Percentiles rank a stretch among this genome's conserved stretches.
Conservation (phyloP, 1,140 invertebrate genomes). For the Leguminivora glycinivorella region DNA sequence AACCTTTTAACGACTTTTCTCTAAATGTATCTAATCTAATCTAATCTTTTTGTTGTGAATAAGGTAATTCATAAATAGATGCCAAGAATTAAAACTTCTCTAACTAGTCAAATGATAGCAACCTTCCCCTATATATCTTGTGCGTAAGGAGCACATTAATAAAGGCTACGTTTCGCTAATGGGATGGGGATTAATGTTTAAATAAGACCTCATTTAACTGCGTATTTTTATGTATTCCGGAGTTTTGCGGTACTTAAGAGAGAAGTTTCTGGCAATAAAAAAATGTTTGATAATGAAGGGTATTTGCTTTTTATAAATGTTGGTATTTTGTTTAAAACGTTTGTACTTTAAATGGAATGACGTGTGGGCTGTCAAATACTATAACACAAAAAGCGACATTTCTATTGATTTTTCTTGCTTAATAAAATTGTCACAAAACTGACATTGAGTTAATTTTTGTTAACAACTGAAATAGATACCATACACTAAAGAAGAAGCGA, state of each 20-base stretch:
- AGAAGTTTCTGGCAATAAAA: slow-evolving; percentile 2
- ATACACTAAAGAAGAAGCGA: too few relatives aligned
- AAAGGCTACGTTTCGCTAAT: neutral
- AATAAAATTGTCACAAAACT: too few relatives aligned
- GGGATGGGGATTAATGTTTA: slow-evolving; percentile 20
- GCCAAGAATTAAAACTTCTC: too few relatives aligned
- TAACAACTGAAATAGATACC: too few relatives aligned
- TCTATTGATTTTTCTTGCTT: too few relatives aligned
- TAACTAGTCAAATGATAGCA: neutral
- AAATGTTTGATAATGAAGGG: neutral
- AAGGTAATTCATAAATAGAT: too few relatives aligned
- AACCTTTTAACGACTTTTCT: too few relatives aligned
- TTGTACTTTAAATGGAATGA: neutral
- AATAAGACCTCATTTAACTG: slow-evolving; percentile 24
- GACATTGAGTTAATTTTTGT: too few relatives aligned
- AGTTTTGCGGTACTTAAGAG: neutral
- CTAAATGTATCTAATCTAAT: too few relatives aligned
- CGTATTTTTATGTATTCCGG: slow-evolving; percentile 12
- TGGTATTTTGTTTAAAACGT: neutral
- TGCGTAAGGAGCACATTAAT: neutral
- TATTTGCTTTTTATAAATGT: neutral
- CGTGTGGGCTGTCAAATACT: too few relatives aligned
- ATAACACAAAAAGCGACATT: too few relatives aligned
- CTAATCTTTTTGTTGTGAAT: too few relatives aligned
- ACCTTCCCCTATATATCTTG: neutral